phyloP scores from a whole-genome alignment of 1,140 invertebrate species.

The Matsumurasca onukii region DNA sequence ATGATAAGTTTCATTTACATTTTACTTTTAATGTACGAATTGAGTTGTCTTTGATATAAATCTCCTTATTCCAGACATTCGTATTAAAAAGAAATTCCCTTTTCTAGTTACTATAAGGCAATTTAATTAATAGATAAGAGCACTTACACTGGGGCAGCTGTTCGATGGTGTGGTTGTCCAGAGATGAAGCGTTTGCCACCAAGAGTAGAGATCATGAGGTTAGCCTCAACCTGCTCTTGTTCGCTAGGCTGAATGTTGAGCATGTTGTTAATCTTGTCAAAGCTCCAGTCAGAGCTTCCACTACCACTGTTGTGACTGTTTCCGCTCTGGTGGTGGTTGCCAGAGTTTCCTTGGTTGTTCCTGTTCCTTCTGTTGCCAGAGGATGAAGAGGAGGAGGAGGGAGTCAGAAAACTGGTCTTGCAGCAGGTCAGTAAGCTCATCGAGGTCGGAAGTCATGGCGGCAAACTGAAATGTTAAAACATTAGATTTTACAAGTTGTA shows the following conservation, averaged over 20 bases:
- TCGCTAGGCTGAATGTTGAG: conserved; percentile 56
- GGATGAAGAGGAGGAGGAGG: not conserved
- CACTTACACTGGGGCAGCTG: conserved; percentile 48
- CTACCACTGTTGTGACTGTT: conserved; percentile 32
- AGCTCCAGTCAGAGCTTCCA: conserved; percentile 46
- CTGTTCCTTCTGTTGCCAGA: not conserved
- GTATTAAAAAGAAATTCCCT: too few species aligned
- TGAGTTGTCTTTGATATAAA: too few species aligned
- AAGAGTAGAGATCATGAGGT: conserved; percentile 49
- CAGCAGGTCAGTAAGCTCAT: conserved; percentile 1
- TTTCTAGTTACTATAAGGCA: too few species aligned
- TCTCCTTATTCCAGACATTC: too few species aligned
- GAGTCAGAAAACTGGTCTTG: conserved; percentile 15
- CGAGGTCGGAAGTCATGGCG: conserved; percentile 17
- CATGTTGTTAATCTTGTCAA: conserved; percentile 55
- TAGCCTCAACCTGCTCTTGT: conserved; percentile 56
- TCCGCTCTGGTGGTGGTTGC: not conserved
- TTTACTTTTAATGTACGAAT: too few species aligned
- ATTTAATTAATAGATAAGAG: too few species aligned
- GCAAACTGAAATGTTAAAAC: conserved; percentile 31
- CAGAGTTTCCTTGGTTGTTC: conserved; percentile 11
- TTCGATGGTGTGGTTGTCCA: conserved; percentile 57
- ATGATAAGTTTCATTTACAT: too few species aligned
- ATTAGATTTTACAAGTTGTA: not conserved
- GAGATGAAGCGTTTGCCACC: conserved; percentile 52